Percentiles rank a stretch among this genome's conserved stretches.
phyloP scores from a whole-genome alignment of 1,140 invertebrate genomes.

The Pseudomyrmex dendroicus region DNA sequence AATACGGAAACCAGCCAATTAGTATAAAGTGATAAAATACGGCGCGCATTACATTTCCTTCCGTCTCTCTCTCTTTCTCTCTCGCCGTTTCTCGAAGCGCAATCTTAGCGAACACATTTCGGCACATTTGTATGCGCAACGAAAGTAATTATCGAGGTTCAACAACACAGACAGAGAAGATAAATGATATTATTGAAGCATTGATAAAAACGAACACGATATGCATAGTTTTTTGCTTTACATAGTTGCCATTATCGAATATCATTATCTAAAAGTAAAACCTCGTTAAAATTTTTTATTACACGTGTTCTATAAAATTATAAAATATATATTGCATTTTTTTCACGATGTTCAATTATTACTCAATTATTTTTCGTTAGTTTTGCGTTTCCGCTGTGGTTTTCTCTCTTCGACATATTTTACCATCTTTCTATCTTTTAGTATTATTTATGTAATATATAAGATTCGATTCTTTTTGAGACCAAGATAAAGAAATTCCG shows the following conservation, averaged over 20 bases:
- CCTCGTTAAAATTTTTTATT: too few species aligned
- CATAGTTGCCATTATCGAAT: too few species aligned
- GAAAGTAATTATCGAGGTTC: conserved; percentile 27
- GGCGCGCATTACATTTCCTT: conserved; percentile 30
- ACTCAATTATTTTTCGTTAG: conserved; percentile 10
- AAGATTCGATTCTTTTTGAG: conserved; percentile 11
- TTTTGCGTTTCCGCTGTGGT: not conserved
- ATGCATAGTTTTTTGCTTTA: too few species aligned
- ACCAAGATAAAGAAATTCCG: conserved; percentile 65
- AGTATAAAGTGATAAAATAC: conserved; percentile 52
- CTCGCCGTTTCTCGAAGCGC: conserved; percentile 19
- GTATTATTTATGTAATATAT: not conserved
- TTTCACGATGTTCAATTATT: not conserved
- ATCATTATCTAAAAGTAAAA: too few species aligned
- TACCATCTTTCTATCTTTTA: not conserved
- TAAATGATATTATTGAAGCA: conserved; percentile 15
- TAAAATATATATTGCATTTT: too few species aligned
- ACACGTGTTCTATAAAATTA: too few species aligned
- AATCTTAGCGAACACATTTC: conserved; percentile 45
- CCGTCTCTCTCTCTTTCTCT: not conserved
- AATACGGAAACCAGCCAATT: conserved; percentile 45
- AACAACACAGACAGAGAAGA: conserved; percentile 7
- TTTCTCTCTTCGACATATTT: conserved; percentile 4
- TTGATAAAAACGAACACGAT: not conserved
- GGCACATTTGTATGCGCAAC: not conserved